These are phyloP conservation scores for Sebastes glaucus DNA, from an alignment of 2,797 vertebrate genomes.

Conservation along the genomic window DNA sequence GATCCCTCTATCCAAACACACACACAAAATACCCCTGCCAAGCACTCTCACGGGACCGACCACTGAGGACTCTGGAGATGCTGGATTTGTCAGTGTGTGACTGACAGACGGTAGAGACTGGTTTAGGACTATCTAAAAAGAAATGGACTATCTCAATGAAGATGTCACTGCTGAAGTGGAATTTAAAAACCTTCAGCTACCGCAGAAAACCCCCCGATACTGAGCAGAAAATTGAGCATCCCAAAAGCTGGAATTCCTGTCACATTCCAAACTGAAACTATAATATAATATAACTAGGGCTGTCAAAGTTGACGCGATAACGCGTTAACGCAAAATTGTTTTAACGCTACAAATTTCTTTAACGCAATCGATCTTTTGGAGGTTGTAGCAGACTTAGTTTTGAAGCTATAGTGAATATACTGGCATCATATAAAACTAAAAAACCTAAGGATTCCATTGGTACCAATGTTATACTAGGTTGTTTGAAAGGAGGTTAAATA, in stretches of 20 bases:
- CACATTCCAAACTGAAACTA: neutral
- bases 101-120: conserved; percentile 17
- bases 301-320: too few relatives aligned
- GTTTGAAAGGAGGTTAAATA: too few relatives aligned
- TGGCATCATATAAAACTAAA: too few relatives aligned
- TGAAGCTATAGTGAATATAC: too few relatives aligned
- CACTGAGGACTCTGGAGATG: conserved; percentile 12
- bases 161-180: conserved; percentile 21
- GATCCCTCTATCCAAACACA: neutral
- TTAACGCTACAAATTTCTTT: too few relatives aligned
- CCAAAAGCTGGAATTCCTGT: neutral
- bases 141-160: conserved; percentile 18
- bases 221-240: neutral
- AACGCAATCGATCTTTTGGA: too few relatives aligned
- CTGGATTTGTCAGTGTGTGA: conserved; percentile 23
- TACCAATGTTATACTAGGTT: too few relatives aligned
- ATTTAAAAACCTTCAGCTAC: conserved; percentile 7
- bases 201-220: neutral
- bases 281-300: too few relatives aligned
- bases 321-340: too few relatives aligned
- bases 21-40: neutral
- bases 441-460: too few relatives aligned
- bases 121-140: conserved; percentile 16
- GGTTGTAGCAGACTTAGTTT: too few relatives aligned
- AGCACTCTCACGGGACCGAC: conserved; percentile 1